Conservation (phyloP, 2,113 vertebrate species). For the Columba janthina region DNA sequence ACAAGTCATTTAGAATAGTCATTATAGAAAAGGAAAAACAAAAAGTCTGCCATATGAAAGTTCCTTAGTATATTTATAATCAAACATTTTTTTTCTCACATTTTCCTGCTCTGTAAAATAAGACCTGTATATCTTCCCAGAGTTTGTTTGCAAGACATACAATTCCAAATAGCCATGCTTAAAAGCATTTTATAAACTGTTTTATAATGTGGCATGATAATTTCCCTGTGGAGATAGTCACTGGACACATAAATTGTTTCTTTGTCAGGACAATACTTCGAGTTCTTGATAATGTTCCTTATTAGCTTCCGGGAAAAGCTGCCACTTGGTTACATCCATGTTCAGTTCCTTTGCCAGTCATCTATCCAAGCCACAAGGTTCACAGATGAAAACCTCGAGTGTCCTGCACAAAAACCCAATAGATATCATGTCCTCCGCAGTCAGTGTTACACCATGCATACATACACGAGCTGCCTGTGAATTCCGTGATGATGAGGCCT, state of each 20-base stretch:
- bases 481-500: neutral
- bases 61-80: conserved; percentile 70
- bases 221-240: neutral
- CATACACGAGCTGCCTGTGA: neutral
- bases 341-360: neutral
- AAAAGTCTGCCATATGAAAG: conserved; percentile 54
- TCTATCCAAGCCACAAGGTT: neutral
- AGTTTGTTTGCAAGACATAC: conserved; percentile 15
- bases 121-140: conserved; percentile 76
- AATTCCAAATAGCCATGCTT: conserved; percentile 50
- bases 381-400: neutral
- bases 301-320: neutral
- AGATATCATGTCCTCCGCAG: neutral
- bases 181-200: conserved; percentile 14
- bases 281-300: neutral
- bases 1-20: conserved; percentile 53
- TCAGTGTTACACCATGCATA: neutral
- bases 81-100: conserved; percentile 75
- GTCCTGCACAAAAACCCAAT: neutral
- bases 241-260: neutral
- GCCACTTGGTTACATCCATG: neutral
- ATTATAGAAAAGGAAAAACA: conserved; percentile 52
- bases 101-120: conserved; percentile 77
- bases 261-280: neutral
- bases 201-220: conserved; percentile 52